These are phyloP conservation scores for Papilio protenor DNA, from an alignment of 2,888 invertebrate species.

Conservation along the genomic window DNA sequence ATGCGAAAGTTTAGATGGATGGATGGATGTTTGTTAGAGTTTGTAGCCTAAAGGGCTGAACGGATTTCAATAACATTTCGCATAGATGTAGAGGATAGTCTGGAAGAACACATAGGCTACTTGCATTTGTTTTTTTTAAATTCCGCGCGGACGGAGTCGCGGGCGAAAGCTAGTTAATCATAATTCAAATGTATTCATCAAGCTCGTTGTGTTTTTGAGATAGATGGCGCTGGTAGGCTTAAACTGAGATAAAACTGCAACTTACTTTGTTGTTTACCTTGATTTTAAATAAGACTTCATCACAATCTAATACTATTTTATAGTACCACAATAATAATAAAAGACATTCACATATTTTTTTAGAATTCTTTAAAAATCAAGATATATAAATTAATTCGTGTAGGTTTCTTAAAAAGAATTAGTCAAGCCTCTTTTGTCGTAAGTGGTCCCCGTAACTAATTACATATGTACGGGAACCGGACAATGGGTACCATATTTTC, in stretches of 20 bases:
- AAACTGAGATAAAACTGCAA: not conserved
- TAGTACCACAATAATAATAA: not conserved
- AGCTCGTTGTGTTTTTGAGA: not conserved
- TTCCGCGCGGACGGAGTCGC: too few species aligned
- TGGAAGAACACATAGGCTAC: too few species aligned
- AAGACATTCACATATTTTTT: too few species aligned
- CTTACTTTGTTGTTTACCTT: not conserved
- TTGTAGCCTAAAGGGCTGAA: too few species aligned
- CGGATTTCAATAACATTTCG: too few species aligned
- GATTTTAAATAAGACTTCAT: not conserved
- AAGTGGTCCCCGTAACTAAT: constrained; percentile 25
- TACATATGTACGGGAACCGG: constrained; percentile 14
- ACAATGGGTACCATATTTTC: constrained; percentile 67
- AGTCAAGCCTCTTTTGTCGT: constrained; percentile 1
- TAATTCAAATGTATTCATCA: not conserved
- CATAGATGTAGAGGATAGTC: too few species aligned
- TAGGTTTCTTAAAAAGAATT: constrained; percentile 1
- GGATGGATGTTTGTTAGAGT: too few species aligned
- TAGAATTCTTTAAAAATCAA: too few species aligned
- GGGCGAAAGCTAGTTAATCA: too few species aligned
- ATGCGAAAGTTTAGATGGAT: too few species aligned
- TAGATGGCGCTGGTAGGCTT: not conserved
- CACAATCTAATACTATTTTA: not conserved
- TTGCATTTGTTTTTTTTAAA: too few species aligned
- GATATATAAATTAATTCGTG: constrained; percentile 7